phyloP scores from a whole-genome alignment of 92 coral and sea anemone genomes.

The Phymanthus crucifer region DNA sequence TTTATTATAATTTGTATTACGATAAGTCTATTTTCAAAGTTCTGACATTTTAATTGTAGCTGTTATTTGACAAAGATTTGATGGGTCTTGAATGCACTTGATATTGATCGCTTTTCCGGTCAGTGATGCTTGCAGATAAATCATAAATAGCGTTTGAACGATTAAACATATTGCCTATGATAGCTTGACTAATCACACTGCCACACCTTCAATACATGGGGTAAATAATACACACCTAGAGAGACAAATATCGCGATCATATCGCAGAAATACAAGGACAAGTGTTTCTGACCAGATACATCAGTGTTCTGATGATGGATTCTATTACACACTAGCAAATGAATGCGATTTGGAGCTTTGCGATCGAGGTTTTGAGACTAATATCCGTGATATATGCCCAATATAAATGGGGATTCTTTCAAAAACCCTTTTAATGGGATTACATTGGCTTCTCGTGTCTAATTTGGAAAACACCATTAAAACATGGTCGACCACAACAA shows the following conservation, averaged over 20 bases:
- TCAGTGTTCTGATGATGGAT: not conserved
- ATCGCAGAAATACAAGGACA: not conserved
- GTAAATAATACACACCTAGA: not conserved
- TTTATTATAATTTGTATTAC: too few relatives aligned
- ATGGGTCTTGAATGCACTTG: not conserved
- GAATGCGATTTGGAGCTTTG: not conserved
- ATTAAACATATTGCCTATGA: not conserved
- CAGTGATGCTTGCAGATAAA: not conserved
- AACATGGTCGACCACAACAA: not conserved
- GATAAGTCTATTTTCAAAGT: not conserved
- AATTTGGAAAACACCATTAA: not conserved
- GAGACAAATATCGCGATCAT: not conserved
- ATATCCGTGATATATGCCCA: not conserved
- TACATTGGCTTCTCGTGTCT: not conserved
- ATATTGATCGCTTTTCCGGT: not conserved
- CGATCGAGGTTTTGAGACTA: not conserved
- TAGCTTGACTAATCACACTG: not conserved
- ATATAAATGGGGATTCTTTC: not conserved
- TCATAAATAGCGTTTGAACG: constrained; percentile 1
- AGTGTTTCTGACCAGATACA: not conserved
- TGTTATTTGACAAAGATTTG: not conserved
- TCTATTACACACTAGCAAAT: not conserved
- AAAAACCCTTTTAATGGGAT: not conserved
- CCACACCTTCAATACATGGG: not conserved
- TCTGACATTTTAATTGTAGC: constrained; percentile 4